Evolutionary conservation across 23 tunicate species (phyloP), one percentile per base, ranked within the genome.

Genomic region (Styela plicata): DNA sequence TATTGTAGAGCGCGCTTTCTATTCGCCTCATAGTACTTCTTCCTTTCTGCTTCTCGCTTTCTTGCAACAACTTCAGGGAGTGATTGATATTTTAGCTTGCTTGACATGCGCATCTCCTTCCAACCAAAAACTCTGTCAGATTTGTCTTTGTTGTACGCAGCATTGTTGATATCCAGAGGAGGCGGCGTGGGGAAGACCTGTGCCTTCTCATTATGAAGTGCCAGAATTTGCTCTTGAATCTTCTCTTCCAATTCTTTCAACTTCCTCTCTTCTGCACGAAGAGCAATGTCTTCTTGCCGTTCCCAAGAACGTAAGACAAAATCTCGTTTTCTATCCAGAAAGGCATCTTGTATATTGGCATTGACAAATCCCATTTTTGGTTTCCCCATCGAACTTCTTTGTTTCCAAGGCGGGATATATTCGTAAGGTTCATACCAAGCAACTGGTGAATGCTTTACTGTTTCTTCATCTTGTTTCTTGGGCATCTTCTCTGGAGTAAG

Each of bases 381-480:
- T 13, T 36, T 33, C 17, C 7, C 20, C 7, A 18, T 32, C 24
- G 3, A 16, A 17, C 61, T 83, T 2, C 70, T 78, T 25, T 73
- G 69, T 82, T 76, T 79, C 97, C 97, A 91, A 10, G 74, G 64
- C 19, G 97, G 90, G 70, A 75, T 74, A 63, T 86, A 91, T 31
- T 74, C 29, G 66, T 80, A 91, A 21, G 97, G 97, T 70, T 91
- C 97, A 57, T 91, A 91, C 97, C 97, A 91, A 22, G 97, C 97
- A 17, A 91, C 81, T 24, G 81, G 64, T 17, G 27, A 23, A 20
- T 25, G 81, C 10, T 53, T 44, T 67, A n/a, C 64, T 76, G 0
- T 25, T 53, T 52, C 37, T 20, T 44, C 81, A 76, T 64, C 21
- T 26, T 24, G 33, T 10, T 52, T 17, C 21, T 17, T 57, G 7